These are phyloP conservation scores for Petroica traversi DNA, from an alignment of 2,113 vertebrate species.

Conservation along the genomic window DNA sequence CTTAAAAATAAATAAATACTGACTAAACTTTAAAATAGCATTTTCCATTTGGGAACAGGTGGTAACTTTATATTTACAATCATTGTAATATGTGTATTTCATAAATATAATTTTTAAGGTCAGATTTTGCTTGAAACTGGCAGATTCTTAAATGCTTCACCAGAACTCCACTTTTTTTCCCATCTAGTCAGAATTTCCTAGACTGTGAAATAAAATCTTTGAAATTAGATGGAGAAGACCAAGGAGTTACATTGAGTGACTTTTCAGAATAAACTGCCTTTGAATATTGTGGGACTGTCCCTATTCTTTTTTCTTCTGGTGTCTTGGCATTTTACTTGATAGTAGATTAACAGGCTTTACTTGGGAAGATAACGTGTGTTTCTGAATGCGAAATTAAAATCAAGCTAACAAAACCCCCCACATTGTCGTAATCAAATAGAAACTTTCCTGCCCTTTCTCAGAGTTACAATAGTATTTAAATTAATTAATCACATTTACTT, in stretches of 20 bases:
- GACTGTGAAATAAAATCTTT: background rate
- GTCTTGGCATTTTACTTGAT: background rate
- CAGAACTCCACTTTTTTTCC: background rate
- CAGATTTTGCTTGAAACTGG: background rate
- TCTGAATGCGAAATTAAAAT: background rate
- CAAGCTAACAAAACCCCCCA: accelerated
- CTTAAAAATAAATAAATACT: background rate
- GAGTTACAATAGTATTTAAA: background rate
- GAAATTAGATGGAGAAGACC: background rate
- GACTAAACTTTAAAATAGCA: background rate
- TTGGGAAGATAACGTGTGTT: accelerated
- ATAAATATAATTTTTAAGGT: background rate
- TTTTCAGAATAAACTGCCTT: background rate
- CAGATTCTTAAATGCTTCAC: background rate
- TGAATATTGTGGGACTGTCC: background rate
- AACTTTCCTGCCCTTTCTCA: background rate
- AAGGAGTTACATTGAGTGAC: background rate
- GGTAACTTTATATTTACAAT: background rate
- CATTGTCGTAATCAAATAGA: background rate
- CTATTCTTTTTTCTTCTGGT: background rate
- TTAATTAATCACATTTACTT: background rate
- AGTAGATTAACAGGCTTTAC: background rate
- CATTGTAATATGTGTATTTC: background rate
- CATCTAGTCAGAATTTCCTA: background rate
- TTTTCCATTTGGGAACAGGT: background rate